Conservation (phyloP, 2,113 vertebrate genomes). For the Sinocyclocheilus anshuiensis region DNA sequence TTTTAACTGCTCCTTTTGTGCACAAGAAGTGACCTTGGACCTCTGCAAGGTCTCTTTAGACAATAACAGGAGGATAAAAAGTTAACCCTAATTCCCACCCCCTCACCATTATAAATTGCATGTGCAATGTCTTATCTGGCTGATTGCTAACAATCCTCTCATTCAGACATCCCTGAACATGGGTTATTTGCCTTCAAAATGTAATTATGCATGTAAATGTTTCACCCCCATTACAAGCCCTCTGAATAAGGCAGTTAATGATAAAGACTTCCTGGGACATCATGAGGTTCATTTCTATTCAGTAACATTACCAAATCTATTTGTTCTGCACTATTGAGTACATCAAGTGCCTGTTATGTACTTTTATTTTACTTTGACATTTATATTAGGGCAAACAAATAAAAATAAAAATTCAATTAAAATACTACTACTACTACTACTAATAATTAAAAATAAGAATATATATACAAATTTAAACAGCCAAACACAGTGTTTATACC, state of each 20-base stretch:
- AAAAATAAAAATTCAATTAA: too few relatives aligned
- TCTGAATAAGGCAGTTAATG: background rate
- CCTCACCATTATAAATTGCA: background rate
- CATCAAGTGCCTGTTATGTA: too few relatives aligned
- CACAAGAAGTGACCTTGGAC: background rate
- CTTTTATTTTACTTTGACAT: too few relatives aligned
- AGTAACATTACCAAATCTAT: background rate
- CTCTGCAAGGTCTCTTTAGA: background rate
- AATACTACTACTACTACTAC: too few relatives aligned
- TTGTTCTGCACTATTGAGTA: constrained; percentile 8
- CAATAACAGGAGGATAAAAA: background rate
- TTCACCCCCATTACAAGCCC: background rate
- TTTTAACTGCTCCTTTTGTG: background rate
- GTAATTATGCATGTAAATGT: constrained; percentile 31
- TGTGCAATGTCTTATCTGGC: background rate
- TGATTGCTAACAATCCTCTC: constrained; percentile 9
- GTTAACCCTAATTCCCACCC: background rate
- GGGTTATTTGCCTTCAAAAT: constrained; percentile 13
- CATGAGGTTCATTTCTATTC: background rate
- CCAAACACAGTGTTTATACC: too few relatives aligned
- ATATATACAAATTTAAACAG: too few relatives aligned
- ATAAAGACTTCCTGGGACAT: background rate
- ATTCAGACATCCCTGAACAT: background rate
- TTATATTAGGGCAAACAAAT: too few relatives aligned
- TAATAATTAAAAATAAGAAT: too few relatives aligned